Evolutionary conservation across 2,888 invertebrate genomes (phyloP).

Genomic region (Encarsia formosa): DNA sequence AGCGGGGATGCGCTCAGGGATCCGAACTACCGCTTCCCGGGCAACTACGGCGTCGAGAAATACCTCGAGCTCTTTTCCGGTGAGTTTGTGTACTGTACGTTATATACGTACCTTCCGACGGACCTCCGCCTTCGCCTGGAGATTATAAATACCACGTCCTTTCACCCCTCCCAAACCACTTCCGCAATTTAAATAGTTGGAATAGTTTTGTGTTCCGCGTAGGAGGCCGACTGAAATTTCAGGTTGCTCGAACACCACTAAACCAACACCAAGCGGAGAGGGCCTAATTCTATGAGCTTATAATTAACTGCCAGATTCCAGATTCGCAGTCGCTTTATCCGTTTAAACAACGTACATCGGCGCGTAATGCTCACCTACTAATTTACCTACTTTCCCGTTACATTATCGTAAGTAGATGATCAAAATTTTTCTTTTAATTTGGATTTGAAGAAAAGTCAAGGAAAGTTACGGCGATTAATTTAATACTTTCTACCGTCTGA

Average conservation of each 20-base stretch:
- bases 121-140: too few relatives aligned
- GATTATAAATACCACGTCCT: background rate
- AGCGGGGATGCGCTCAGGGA: slow-evolving; percentile 80
- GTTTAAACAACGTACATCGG: too few relatives aligned
- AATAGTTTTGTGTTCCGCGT: slow-evolving; percentile 17
- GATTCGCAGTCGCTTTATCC: background rate
- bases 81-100: slow-evolving; percentile 52
- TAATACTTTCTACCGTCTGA: too few relatives aligned
- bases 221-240: slow-evolving; percentile 10
- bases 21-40: slow-evolving; percentile 83
- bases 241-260: slow-evolving; percentile 4
- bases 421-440: too few relatives aligned
- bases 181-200: slow-evolving; percentile 31
- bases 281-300: background rate
- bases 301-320: slow-evolving; percentile 24
- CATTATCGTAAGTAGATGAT: too few relatives aligned
- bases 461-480: too few relatives aligned
- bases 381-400: too few relatives aligned
- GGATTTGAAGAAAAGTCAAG: too few relatives aligned
- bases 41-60: slow-evolving; percentile 97
- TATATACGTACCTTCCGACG: too few relatives aligned
- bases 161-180: background rate
- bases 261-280: slow-evolving; percentile 1
- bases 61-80: slow-evolving; percentile 96
- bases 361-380: too few relatives aligned